phyloP scores from a whole-genome alignment of 92 coral and sea anemone genomes.

The Desmophyllum pertusum region DNA sequence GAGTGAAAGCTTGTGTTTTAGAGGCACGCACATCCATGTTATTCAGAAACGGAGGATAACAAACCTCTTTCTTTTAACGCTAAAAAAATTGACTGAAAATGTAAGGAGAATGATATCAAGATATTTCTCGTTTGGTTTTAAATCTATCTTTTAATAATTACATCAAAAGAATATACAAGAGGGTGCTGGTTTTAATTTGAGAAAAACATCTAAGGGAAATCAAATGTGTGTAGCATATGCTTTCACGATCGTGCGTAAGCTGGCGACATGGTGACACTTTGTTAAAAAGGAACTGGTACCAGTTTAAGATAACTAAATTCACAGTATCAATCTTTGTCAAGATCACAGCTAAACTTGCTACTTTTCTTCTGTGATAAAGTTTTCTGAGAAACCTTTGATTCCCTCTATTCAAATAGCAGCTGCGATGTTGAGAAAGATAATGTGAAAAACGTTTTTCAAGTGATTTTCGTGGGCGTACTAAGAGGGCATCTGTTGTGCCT shows the following conservation, averaged over 20 bases:
- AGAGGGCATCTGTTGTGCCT: too few species aligned
- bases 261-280: constrained; percentile 8
- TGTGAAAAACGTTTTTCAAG: not conserved
- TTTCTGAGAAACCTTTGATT: constrained; percentile 36
- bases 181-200: not conserved
- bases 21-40: not conserved
- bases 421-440: constrained; percentile 5
- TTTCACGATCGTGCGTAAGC: not conserved
- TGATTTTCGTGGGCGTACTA: not conserved
- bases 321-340: constrained; percentile 20
- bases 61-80: not conserved
- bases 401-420: constrained; percentile 38
- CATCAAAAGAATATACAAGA: not conserved
- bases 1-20: not conserved
- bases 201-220: constrained; percentile 14
- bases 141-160: too few species aligned
- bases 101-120: not conserved
- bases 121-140: not conserved
- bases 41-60: not conserved
- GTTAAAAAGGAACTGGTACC: constrained; percentile 40
- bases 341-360: constrained; percentile 11
- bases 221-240: constrained; percentile 21
- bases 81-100: not conserved
- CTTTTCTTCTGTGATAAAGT: constrained; percentile 13
- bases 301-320: constrained; percentile 3